Evolutionary conservation across 2,113 vertebrate genomes (phyloP).

Genomic region (Scytalopus superciliaris): DNA sequence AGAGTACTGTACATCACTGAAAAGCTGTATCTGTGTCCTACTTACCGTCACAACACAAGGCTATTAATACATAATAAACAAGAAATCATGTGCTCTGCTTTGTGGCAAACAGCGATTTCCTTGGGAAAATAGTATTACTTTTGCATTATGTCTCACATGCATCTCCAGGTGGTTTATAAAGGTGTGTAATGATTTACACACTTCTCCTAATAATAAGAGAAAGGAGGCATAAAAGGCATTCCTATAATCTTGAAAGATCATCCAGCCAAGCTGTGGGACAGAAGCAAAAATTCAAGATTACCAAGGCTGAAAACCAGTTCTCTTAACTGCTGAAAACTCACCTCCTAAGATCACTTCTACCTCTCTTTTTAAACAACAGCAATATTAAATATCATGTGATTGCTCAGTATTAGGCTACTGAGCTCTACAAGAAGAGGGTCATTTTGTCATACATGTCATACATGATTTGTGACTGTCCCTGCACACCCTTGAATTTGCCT

Average conservation of each 20-base stretch:
- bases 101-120: background rate
- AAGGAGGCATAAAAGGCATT: background rate
- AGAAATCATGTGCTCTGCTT: background rate
- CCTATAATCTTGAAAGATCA: background rate
- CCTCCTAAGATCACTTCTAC: background rate
- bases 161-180: background rate
- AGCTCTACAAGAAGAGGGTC: background rate
- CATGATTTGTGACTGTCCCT: background rate
- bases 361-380: background rate
- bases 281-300: background rate
- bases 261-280: background rate
- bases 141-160: background rate
- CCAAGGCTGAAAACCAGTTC: background rate
- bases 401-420: background rate
- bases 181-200: background rate
- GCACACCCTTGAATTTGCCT: background rate
- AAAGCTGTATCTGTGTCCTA: conserved; percentile 39
- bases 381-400: background rate
- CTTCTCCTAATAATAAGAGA: background rate
- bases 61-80: conserved; percentile 53
- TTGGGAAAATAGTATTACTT: background rate
- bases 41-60: conserved; percentile 4
- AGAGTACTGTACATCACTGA: background rate
- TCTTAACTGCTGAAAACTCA: background rate
- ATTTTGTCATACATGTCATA: background rate